Evolutionary conservation across 2,797 vertebrate species (phyloP).

Genomic region (Halcyon badia): DNA sequence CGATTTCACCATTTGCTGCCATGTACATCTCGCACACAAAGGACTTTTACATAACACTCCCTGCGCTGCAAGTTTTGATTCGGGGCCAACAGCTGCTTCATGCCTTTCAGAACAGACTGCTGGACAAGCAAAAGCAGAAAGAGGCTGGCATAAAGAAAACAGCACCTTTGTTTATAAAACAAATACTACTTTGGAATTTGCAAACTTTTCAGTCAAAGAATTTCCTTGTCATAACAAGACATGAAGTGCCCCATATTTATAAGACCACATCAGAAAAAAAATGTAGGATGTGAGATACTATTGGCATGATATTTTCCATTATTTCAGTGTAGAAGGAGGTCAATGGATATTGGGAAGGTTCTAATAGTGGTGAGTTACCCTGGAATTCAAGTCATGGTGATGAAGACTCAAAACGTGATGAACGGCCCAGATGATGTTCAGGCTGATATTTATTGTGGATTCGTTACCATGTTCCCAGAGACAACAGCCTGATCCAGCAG

Average conservation of each 20-base stretch:
- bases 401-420: background rate
- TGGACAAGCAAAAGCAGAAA: slow-evolving; percentile 68
- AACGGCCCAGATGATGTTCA: background rate
- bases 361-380: background rate
- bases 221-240: slow-evolving; percentile 65
- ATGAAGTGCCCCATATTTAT: slow-evolving; percentile 28
- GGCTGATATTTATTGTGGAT: slow-evolving; percentile 29
- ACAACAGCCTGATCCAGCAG: slow-evolving; percentile 39
- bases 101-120: slow-evolving; percentile 69
- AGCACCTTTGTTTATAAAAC: slow-evolving; percentile 60
- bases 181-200: slow-evolving; percentile 61
- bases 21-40: slow-evolving; percentile 72
- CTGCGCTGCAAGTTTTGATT: slow-evolving; percentile 63
- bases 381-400: slow-evolving; percentile 5
- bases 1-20: slow-evolving; percentile 31
- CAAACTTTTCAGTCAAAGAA: slow-evolving; percentile 55
- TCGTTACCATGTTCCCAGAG: slow-evolving; percentile 52
- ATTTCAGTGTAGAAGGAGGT: background rate
- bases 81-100: slow-evolving; percentile 76
- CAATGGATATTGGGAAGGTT: background rate
- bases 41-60: slow-evolving; percentile 75
- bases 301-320: background rate
- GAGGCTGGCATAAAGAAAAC: slow-evolving; percentile 55
- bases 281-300: background rate
- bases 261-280: background rate